Base-by-base conservation (phyloP, 2,113 vertebrate species). In the Platanista minor region DNA sequence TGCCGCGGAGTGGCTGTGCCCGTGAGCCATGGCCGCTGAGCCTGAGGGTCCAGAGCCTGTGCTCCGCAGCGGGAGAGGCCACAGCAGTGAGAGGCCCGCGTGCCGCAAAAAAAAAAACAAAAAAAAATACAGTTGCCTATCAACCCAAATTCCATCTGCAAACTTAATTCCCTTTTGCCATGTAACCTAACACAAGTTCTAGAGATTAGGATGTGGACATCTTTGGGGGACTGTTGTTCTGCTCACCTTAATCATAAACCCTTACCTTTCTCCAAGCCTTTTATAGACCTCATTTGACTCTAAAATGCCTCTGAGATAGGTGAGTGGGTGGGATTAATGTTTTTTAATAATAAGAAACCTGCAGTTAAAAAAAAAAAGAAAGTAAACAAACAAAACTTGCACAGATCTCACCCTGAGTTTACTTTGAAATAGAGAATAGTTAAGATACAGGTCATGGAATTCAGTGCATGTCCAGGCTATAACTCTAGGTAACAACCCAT, bases 331-430 rank as follows among this genome's bases (percentile, higher is more conserved):
- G 21, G 5, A 72, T 93, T 74, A 72, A 67, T 41, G 10, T 27
- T 36, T 49, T 71, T 96, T 92, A 72, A 59, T 87, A 64, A 72
- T 72, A 52, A 94, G 49, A 43, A 92, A 93, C 31, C n/a, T 86
- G 62, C 71, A 21, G 2, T 21, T 36, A 31, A 67, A 59, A 54
- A 6, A 41, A 89, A 87, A 95, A 77, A 84, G 8, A 66, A 90
- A 69, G 21, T 10, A 27, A 77, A 59, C 2, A 46, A 88, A 88
- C 1, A 62, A 67, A 59, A 69, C 17, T 59, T 75, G 31, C 18
- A 39, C 21, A 36, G 39, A 43, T 85, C 29, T 86, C 13, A 67
- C 11, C 36, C 41, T 12, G n/a, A 82, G 74, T 92, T 94, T 86
- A 69, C 69, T 91, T 66, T 57, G 62, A 91, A 89, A 95, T 31